These are phyloP conservation scores for Psephotus haematonotus DNA, from an alignment of 2,113 vertebrate genomes.

Conservation along the genomic window DNA sequence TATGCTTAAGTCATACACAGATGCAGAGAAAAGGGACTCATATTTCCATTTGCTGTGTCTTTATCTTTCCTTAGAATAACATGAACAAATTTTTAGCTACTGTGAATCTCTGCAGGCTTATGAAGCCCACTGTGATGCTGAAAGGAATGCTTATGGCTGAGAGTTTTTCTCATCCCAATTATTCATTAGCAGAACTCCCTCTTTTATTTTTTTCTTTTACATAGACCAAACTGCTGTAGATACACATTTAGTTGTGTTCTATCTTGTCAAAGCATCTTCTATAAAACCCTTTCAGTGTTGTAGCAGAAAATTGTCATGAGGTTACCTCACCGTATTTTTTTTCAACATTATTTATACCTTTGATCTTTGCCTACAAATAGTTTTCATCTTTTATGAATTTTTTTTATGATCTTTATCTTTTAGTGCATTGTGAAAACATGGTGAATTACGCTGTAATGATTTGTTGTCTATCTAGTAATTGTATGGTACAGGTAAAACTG, in stretches of 20 bases:
- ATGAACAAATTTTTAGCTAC: not conserved
- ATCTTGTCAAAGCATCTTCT: not conserved
- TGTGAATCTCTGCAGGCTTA: not conserved
- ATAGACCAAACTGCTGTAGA: not conserved
- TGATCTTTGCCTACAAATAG: not conserved
- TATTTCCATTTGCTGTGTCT: not conserved
- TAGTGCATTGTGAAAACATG: constrained; percentile 1
- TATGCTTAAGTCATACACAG: not conserved
- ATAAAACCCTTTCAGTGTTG: not conserved
- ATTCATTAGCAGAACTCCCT: not conserved
- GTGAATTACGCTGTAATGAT: constrained; percentile 8
- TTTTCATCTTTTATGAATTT: not conserved
- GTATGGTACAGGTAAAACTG: not conserved
- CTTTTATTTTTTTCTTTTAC: not conserved
- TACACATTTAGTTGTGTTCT: not conserved
- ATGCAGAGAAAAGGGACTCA: not conserved
- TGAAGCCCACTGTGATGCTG: not conserved
- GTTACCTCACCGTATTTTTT: not conserved
- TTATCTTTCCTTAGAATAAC: not conserved
- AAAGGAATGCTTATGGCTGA: not conserved
- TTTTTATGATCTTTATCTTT: not conserved
- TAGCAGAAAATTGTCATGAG: not conserved
- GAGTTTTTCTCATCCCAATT: not conserved
- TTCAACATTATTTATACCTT: not conserved
- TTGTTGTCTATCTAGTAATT: constrained; percentile 21